Conservation (phyloP, 2,113 vertebrate genomes). For the Motacilla tschutschensis region DNA sequence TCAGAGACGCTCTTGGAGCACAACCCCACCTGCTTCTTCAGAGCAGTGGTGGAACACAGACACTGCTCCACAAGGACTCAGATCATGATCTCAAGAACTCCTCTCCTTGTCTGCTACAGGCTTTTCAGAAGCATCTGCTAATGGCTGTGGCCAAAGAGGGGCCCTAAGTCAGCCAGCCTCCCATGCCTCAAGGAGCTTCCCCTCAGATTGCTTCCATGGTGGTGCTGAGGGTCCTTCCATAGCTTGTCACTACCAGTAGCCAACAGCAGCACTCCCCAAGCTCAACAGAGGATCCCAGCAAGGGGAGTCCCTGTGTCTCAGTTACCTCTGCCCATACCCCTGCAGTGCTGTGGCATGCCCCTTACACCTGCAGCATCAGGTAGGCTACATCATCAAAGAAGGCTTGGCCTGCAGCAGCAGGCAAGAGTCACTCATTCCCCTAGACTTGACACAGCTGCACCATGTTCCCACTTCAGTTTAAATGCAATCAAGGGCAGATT, state of each 20-base stretch:
- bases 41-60: neutral
- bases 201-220: neutral
- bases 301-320: neutral
- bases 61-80: neutral
- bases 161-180: neutral
- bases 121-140: neutral
- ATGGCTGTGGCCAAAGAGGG: neutral
- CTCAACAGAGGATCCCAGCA: neutral
- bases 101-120: neutral
- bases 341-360: neutral
- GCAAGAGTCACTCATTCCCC: accelerated
- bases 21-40: neutral
- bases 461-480: neutral
- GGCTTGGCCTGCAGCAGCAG: neutral
- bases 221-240: neutral
- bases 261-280: neutral
- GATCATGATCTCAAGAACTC: neutral
- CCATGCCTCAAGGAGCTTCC: neutral
- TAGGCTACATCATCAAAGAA: neutral
- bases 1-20: neutral
- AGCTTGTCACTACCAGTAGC: neutral
- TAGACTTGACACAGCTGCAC: neutral
- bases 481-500: neutral
- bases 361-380: neutral
- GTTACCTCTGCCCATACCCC: neutral